Percentiles rank a stretch among this genome's conserved stretches.
phyloP scores from a whole-genome alignment of 2,797 vertebrate species.

The Antennarius maculatus region DNA sequence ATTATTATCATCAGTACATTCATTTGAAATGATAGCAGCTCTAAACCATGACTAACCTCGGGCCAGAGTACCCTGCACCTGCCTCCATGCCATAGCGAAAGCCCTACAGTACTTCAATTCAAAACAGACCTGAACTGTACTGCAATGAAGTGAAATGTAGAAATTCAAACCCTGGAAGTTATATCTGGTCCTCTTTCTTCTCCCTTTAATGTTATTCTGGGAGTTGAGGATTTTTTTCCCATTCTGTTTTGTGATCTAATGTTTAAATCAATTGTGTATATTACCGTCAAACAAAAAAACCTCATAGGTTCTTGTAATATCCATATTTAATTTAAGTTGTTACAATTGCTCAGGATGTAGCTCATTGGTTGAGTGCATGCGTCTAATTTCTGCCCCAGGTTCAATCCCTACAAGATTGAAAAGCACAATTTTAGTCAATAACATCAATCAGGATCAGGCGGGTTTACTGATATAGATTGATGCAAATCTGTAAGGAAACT shows the following conservation, averaged over 20 bases:
- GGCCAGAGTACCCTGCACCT: conserved; percentile 52
- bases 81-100: conserved; percentile 34
- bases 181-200: background rate
- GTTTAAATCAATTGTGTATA: background rate
- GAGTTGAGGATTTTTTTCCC: no score
- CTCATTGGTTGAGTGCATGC: no score
- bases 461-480: no score
- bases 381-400: no score
- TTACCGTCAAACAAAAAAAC: background rate
- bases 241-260: background rate
- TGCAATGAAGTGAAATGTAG: background rate
- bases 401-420: no score
- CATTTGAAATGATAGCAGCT: conserved; percentile 62
- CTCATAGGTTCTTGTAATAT: background rate
- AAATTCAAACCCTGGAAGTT: background rate
- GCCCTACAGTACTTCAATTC: background rate
- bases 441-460: no score
- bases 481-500: no score
- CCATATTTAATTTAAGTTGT: no score
- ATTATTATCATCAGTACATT: conserved; percentile 68
- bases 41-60: conserved; percentile 60
- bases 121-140: background rate
- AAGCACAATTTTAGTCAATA: no score
- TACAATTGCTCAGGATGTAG: no score
- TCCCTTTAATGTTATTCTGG: no score